Conservation (phyloP, 2,113 vertebrate species). For the Amphilophus citrinellus region DNA sequence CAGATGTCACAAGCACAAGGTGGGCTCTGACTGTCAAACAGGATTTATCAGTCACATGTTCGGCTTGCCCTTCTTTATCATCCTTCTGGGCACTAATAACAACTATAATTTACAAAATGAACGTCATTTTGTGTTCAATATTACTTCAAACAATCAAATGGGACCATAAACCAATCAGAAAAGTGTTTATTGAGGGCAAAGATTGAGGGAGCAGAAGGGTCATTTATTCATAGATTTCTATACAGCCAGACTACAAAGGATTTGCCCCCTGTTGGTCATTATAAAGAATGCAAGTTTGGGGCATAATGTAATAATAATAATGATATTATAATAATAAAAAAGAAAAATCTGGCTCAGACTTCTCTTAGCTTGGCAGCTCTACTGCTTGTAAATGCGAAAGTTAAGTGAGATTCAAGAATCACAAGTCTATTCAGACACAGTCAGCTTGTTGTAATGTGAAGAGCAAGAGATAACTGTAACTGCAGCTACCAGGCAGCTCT, state of each 20-base stretch:
- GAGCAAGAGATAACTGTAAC: too few relatives aligned
- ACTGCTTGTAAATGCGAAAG: background rate
- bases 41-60: background rate
- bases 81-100: background rate
- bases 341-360: background rate
- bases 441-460: too few relatives aligned
- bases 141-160: background rate
- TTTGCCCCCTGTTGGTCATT: background rate
- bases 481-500: background rate
- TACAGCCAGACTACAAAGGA: background rate
- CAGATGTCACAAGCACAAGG: background rate
- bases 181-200: background rate
- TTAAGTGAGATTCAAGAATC: background rate
- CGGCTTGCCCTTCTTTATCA: background rate
- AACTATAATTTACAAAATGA: background rate
- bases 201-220: background rate
- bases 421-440: too few relatives aligned
- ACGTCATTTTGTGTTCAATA: background rate
- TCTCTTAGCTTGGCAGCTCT: background rate
- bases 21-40: background rate
- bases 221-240: background rate
- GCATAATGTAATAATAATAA: too few relatives aligned
- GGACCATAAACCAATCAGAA: background rate
- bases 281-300: background rate
- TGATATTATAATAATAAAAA: background rate